A percentile compares a stretch with the other conserved stretches of the same genome.
Evolutionary conservation across 2,888 invertebrate species (phyloP).

Genomic region (Rhamphomyia laevipes): DNA sequence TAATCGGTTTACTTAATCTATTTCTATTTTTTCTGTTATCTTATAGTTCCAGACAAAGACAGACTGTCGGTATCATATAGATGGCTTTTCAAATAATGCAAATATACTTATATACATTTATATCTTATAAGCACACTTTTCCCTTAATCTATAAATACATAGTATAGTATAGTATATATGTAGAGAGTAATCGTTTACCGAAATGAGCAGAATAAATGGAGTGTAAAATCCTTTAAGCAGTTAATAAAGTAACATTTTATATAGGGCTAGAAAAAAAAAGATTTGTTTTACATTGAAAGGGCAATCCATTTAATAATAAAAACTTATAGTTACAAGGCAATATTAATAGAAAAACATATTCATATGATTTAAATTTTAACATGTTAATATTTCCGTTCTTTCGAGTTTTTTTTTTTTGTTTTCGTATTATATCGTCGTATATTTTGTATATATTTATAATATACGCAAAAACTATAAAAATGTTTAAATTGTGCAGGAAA

Average conservation of each 20-base stretch:
- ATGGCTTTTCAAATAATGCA: not conserved
- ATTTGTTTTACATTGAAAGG: conserved; percentile 11
- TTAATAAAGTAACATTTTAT: conserved; percentile 21
- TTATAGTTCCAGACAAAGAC: conserved; percentile 5
- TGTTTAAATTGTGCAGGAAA: no score
- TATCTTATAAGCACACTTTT: conserved; percentile 1
- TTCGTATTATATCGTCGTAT: no score
- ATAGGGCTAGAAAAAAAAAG: conserved; percentile 20
- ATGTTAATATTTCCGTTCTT: conserved; percentile 15
- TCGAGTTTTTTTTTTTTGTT: no score
- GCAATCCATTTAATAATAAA: no score
- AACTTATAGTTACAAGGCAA: not conserved
- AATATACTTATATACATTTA: no score
- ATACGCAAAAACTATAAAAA: no score
- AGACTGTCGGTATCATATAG: no score
- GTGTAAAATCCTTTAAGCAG: conserved; percentile 38
- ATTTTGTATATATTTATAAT: no score
- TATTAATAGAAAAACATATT: conserved; percentile 10
- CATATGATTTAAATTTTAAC: conserved; percentile 15
- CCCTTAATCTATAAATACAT: no score
- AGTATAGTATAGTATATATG: no score
- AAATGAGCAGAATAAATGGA: conserved; percentile 31
- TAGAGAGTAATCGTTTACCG: not conserved
- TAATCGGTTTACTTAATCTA: conserved; percentile 7
- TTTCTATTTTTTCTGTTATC: conserved; percentile 11